Evolutionary conservation across 1,140 invertebrate species (phyloP).

Genomic region (Daktulosphaira vitifoliae): DNA sequence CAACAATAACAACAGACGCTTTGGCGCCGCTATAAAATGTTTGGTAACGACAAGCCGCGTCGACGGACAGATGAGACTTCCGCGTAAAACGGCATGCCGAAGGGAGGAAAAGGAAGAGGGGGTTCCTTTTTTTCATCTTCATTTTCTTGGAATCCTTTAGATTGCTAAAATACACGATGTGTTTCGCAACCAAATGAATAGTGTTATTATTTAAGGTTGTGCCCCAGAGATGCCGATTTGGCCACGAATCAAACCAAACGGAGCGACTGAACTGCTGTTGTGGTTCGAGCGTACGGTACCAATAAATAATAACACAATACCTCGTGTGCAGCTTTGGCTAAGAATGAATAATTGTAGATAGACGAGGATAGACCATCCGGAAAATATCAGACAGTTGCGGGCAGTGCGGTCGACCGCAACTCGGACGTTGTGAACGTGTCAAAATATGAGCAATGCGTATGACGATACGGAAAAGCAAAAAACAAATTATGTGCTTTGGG

Average conservation of each 20-base stretch:
- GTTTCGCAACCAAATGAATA: slow-evolving; percentile 4
- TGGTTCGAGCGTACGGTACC: neutral
- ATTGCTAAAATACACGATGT: too few relatives aligned
- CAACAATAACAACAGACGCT: slow-evolving; percentile 30
- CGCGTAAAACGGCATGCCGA: neutral
- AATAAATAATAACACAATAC: slow-evolving; percentile 22
- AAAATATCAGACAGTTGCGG: too few relatives aligned
- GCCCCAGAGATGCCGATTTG: slow-evolving; percentile 10
- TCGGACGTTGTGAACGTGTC: neutral
- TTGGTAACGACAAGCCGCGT: slow-evolving; percentile 15
- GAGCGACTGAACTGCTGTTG: slow-evolving; percentile 2
- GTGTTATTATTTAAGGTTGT: slow-evolving; percentile 21
- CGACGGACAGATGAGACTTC: slow-evolving; percentile 1
- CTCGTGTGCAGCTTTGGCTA: neutral
- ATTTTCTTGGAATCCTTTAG: too few relatives aligned
- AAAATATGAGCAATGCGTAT: slow-evolving; percentile 9
- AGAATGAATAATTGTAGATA: slow-evolving; percentile 20
- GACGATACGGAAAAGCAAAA: neutral
- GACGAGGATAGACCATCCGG: too few relatives aligned
- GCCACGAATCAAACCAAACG: slow-evolving; percentile 27
- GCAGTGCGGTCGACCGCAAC: neutral
- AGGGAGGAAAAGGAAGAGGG: neutral
- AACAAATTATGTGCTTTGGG: neutral
- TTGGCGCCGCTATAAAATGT: slow-evolving; percentile 25
- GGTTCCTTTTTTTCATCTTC: slow-evolving; percentile 7